Base-by-base conservation (phyloP, 2,888 invertebrate genomes). In the Chymomyza amoena region DNA sequence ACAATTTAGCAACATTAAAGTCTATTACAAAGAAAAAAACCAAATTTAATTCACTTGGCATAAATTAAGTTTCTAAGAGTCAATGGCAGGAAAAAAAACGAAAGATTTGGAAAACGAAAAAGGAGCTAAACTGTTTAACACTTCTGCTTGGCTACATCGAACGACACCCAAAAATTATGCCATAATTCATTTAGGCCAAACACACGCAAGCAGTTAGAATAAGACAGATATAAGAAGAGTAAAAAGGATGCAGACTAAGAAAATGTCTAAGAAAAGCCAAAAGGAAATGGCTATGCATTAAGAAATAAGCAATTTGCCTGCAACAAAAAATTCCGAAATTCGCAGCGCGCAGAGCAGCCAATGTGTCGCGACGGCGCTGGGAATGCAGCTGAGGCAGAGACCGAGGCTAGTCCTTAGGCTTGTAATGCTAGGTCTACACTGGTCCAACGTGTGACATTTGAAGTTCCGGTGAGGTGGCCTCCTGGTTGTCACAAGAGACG, bases 121-220 rank as follows among this genome's bases (percentile, higher is more conserved):
- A 77, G 64, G 76, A 86, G 89, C 76, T 88, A 87, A 85, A 87
- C 88, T 73, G 81, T 85, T 85, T 88, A 87, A 83, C 85, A 85
- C 85, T 85, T 85, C 85, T 87, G 89, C 89, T 65, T 88, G 87
- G 82, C 54, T 77, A 79, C 79, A 70, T 67, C 72, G 73, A 59
- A 25, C 50, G 70, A 69, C 74, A 72, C 69, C 75, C 77, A 71
- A 72, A 60, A 69, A 72, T 54, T 67, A 65, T 62, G 75, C 75
- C 87, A 84, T 87, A 87, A 84, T 83, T 84, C 84, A 84, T 85
- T 71, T 70, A 67, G 61, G 66, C 59, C 66, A 32, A 32, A 66
- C 61, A 62, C 57, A 62, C 59, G 60, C 36, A 60, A 13, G 60
- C 32, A 9, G n/a, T 1, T 15, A 52, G 25, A 61, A 10, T 52